Evolutionary conservation across 2,797 vertebrate species (phyloP), one percentile per base, ranked within the genome.

Genomic region (Xerus rutilus): DNA sequence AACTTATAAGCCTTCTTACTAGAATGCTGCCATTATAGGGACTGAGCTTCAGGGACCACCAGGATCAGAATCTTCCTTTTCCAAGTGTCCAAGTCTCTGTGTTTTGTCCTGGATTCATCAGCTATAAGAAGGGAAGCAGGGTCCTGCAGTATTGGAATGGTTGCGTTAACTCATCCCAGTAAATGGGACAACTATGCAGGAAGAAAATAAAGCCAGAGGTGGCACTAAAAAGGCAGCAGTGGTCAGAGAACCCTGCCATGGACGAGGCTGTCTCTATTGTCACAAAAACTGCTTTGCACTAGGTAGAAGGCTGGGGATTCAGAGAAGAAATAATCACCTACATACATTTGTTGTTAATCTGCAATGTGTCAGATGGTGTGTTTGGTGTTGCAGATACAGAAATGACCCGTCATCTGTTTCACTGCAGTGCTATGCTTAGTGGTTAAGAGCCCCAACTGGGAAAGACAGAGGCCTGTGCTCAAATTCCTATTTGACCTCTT

Each of bases 141-240:
- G 45, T 77, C 52, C 45, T 1, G 0, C 1, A 7, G 13, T 15
- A 21, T 1, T 14, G 18, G 7, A n/a, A 7, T 43, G 52, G 45
- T 35, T 76, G 25, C 72, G 32, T 25, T 47, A 77, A 81, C 23
- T 49, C 35, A 43, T 7, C 52, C 54, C n/a, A 89, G 2, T 14
- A 54, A 39, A 39, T 25, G 54, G 13, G 3, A 23, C 47, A 43
- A 32, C 54, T 35, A 32, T 5, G 28, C 1, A 73, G n/a, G 52
- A 49, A 32, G 28, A 21, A 25, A 85, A 64, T 1, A 28, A 81
- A 45, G 39, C 13, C 52, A 89, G 35, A 57, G 13, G 17, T 39
- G 43, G 25, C 13, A 45, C 2, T 43, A 67, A 54, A 45, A 39
- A 52, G 7, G 2, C 39, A 5, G 6, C 0, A 0, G 11, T 59